These are phyloP conservation scores for Solenopsis invicta DNA, from an alignment of 1,140 invertebrate genomes.

Conservation along the genomic window DNA sequence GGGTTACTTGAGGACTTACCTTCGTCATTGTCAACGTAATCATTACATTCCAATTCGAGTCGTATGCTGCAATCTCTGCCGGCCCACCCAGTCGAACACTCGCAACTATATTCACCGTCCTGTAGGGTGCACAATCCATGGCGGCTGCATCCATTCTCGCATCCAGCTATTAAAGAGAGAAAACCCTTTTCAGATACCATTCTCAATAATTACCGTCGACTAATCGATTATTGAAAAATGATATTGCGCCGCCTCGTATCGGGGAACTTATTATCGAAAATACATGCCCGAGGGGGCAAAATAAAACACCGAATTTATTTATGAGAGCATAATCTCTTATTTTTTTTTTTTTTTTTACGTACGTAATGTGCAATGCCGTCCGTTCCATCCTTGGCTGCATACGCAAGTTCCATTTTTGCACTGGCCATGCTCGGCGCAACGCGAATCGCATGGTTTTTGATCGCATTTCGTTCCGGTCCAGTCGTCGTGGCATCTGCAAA, in stretches of 20 bases:
- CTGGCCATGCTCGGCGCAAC: constrained; percentile 97
- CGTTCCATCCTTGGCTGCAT: constrained; percentile 99
- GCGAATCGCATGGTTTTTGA: constrained; percentile 94
- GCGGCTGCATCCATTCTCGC: constrained; percentile 96
- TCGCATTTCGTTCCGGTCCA: constrained; percentile 97
- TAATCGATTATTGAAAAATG: constrained; percentile 21
- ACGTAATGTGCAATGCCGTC: constrained; percentile 98
- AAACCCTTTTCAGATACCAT: constrained; percentile 51
- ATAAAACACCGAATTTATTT: constrained; percentile 1
- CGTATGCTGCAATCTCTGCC: constrained; percentile 96
- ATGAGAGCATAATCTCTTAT: background rate
- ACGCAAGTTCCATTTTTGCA: constrained; percentile 99
- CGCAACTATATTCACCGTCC: constrained; percentile 96
- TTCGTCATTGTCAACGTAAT: constrained; percentile 98
- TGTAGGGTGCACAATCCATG: constrained; percentile 96
- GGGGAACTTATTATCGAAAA: constrained; percentile 10
- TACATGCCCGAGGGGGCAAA: background rate
- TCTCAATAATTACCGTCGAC: background rate
- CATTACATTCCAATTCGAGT: constrained; percentile 96
- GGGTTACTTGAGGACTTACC: constrained; percentile 88
- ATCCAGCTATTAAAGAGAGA: constrained; percentile 92
- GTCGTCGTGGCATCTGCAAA: constrained; percentile 92
- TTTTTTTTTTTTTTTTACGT: constrained; percentile 86
- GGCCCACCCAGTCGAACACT: constrained; percentile 96
- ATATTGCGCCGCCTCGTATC: background rate